Percentiles rank a stretch among this genome's conserved stretches.
phyloP scores from a whole-genome alignment of 2,797 vertebrate genomes.

The Podarcis siculus region DNA sequence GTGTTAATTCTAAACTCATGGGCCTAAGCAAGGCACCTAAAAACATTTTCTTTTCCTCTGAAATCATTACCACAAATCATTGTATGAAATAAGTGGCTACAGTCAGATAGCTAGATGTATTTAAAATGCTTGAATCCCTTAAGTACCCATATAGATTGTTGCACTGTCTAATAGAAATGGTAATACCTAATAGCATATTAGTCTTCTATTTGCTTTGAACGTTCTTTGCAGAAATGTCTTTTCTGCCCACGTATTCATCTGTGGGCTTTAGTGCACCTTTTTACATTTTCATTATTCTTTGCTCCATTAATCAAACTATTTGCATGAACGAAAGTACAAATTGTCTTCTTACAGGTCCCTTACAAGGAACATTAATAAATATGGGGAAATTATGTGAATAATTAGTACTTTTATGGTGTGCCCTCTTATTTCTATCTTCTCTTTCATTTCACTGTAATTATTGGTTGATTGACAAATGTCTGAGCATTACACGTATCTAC shows the following conservation, averaged over 20 bases:
- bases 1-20: not conserved
- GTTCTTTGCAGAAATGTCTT: constrained; percentile 29
- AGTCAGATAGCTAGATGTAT: not conserved
- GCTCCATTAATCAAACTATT: constrained; percentile 63
- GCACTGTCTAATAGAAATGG: not conserved
- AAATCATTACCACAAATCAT: constrained; percentile 12
- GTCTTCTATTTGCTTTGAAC: constrained; percentile 27
- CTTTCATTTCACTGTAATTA: constrained; percentile 31
- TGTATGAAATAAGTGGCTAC: not conserved
- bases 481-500: constrained; percentile 44
- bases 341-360: constrained; percentile 63
- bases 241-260: constrained; percentile 56
- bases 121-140: not conserved
- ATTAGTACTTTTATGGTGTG: constrained; percentile 46
- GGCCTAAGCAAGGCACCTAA: not conserved
- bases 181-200: not conserved
- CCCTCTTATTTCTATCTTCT: constrained; percentile 17
- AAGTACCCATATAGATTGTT: not conserved
- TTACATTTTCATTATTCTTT: constrained; percentile 63
- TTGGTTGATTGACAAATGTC: constrained; percentile 14
- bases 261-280: constrained; percentile 60
- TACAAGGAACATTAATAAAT: constrained; percentile 69
- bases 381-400: constrained; percentile 42
- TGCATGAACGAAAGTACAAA: constrained; percentile 67
- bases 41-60: not conserved